Evolutionary conservation across 2,797 vertebrate species (phyloP), one percentile per base, ranked within the genome.

Genomic region (Diplodus puntazzo): DNA sequence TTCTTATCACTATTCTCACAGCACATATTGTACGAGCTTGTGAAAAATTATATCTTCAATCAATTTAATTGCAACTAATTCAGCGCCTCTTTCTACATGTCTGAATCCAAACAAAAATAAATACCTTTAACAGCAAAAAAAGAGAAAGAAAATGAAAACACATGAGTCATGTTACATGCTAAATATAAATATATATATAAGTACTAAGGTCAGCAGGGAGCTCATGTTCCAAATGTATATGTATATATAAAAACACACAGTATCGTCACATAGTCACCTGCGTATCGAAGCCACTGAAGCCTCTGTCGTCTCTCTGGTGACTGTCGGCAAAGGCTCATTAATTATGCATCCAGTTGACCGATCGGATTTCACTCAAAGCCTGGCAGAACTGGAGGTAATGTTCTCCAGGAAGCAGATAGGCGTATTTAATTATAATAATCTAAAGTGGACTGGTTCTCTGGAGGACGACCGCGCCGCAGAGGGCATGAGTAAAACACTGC

Each of bases 311-410:
- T 77, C 27, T 53, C 60, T 43, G 10, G 11, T 55, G 55, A 23
- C 12, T 39, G 23, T 64, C 27, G 61, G 21, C 27, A 21, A 70
- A 67, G 3, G n/a, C 30, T 81, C 4, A 43, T 66, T 72, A 57
- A 85, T 78, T 62, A 60, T 72, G 46, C n/a, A 71, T 61, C 21
- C 9, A 46, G 23, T 1, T 61, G 27, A 61, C 50, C 30, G 57
- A 60, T 66, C 42, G 52, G 20, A 81, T 73, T 78, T 42, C 13
- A 59, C 60, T 77, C 0, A 52, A 34, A 65, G 61, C 58, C 14
- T 60, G 30, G 34, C 25, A 52, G 13, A 61, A 73, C 65, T 62
- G 73, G 0, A 59, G 9, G 20, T 10, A 2, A 45, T 39, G 46
- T 53, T 54, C 20, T 54, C 16, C 17, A 14, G 25, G 30, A 69